Base-by-base conservation (phyloP, 2,888 invertebrate species). In the Agriopis marginaria region DNA sequence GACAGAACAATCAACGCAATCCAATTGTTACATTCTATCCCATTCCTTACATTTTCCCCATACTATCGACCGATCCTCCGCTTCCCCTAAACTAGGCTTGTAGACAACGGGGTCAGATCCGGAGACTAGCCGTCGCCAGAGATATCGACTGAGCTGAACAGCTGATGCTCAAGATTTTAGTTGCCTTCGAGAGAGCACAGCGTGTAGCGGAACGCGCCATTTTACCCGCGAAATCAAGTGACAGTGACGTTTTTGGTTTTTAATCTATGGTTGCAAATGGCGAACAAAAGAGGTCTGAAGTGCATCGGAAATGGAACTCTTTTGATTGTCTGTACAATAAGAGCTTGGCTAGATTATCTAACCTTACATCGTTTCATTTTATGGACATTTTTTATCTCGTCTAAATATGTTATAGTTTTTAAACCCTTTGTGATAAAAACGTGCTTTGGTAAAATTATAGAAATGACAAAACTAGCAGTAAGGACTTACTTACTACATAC, bases 41-140 rank as follows among this genome's bases (percentile, higher is more conserved):
- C 60, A 66, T 60, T 62, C 71, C 67, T 65, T 3, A 45, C 45
- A 65, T 72, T 70, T 67, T 53, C 40, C 72, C 70, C 63, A 64
- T 72, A 68, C 54, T 75, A 74, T 77, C 73, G 76, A 76, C 66
- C 73, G 70, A 63, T 62, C 62, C 62, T 68, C 63, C 65, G 54
- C 56, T 72, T 71, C 70, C 73, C 75, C 72, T 75, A 80, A 81
- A 82, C 78, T 85, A 85, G 89, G 86, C 81, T 83, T 83, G 78
- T 75, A 84, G 86, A 89, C 89, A 91, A 87, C 85, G 90, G 84
- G 93, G 92, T 92, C 92, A 89, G 80, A 81, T 79, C 79, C 79
- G 82, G 83, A 93, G 93, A 92, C 93, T 81, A 87, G 89, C 83
- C 89, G 93, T 83, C 93, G 93, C 93, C 93, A 85, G 71, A 76